phyloP scores from a whole-genome alignment of 2,888 invertebrate genomes.

The Drosophila anomalata region DNA sequence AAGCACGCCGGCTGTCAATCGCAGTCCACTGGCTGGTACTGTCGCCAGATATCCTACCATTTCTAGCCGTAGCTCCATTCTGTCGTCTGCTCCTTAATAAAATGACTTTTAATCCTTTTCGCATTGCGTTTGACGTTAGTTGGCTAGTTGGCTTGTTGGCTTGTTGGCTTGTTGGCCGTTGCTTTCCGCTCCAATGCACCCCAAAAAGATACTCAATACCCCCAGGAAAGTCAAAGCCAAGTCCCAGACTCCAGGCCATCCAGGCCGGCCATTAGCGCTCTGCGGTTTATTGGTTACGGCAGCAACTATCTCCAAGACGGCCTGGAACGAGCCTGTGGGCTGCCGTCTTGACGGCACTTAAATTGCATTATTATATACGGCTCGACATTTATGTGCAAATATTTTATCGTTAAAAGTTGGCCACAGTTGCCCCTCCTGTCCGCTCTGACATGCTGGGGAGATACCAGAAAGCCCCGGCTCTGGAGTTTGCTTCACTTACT shows the following conservation, averaged over 20 bases:
- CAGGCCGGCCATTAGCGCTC: constrained; percentile 58
- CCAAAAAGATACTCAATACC: constrained; percentile 15
- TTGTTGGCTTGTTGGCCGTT: constrained; percentile 18
- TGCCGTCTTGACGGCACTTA: constrained; percentile 55
- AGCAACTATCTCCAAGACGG: constrained; percentile 44
- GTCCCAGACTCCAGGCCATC: constrained; percentile 16
- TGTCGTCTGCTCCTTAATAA: constrained; percentile 65
- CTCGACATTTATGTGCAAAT: constrained; percentile 80
- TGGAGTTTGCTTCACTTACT: constrained; percentile 27
- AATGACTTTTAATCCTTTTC: constrained; percentile 81
- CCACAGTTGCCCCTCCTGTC: constrained; percentile 33
- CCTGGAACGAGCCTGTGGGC: constrained; percentile 16
- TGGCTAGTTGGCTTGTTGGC: constrained; percentile 36
- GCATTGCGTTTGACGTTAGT: constrained; percentile 77
- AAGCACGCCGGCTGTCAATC: constrained; percentile 51
- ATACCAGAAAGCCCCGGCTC: constrained; percentile 13
- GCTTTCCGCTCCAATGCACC: constrained; percentile 59
- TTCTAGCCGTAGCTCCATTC: constrained; percentile 16
- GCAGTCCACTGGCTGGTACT: constrained; percentile 29
- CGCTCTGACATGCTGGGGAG: constrained; percentile 18
- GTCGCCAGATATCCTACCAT: constrained; percentile 25
- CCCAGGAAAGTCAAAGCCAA: constrained; percentile 6
- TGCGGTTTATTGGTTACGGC: constrained; percentile 75
- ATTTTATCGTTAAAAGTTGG: constrained; percentile 76
- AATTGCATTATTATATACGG: constrained; percentile 78